Base-by-base conservation (phyloP, 2,888 invertebrate species). In the Zootermopsis nevadensis region DNA sequence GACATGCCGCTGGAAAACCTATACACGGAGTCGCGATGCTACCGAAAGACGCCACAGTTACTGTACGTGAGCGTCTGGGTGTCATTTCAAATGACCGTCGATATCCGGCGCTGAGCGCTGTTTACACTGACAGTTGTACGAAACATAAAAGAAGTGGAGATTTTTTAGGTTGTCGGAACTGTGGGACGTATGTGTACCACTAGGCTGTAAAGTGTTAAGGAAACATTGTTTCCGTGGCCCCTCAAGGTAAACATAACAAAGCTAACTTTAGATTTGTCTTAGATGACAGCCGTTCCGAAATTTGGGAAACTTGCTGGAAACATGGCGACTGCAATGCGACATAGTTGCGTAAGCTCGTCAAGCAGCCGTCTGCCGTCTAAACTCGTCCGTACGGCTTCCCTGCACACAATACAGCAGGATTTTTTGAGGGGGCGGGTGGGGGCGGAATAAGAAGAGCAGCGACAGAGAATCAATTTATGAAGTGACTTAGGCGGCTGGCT, bases 401-500 rank as follows among this genome's bases (percentile, higher is more conserved):
- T 77, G 33, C 76, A 22, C 42, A 42, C 8, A 33, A 33, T 2
- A 30, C 24, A 27, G 24, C 24, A 76, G 38, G 30, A 12, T 19
- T 31, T 1, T 31, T 10, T 1, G 12, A 38, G 76, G n/a, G 7
- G 35, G 31, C 12, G 22, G 48, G 35, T 12, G 33, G 67, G 67
- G 38, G 42, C n/a, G 67, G 24, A 30, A 48, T 79, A 53, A 31
- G 53, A 53, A 35, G 22, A 24, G 74, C 74, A 38, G n/a, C 7
- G 74, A 15, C n/a, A 60, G 74, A 38, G 74, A 74, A 74, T 74
- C 74, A 74, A 74, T 74, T 74, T 74, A 74, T 74, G 74, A 74
- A 74, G 74, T 74, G 74, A 74, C 74, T 74, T 74, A 74, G 74
- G 27, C 69, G 27, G 48, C 19, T 4, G 48, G 48, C 48, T 48